Evolutionary conservation across 1,140 invertebrate genomes (phyloP).

Genomic region (Kradibia gibbosae): DNA sequence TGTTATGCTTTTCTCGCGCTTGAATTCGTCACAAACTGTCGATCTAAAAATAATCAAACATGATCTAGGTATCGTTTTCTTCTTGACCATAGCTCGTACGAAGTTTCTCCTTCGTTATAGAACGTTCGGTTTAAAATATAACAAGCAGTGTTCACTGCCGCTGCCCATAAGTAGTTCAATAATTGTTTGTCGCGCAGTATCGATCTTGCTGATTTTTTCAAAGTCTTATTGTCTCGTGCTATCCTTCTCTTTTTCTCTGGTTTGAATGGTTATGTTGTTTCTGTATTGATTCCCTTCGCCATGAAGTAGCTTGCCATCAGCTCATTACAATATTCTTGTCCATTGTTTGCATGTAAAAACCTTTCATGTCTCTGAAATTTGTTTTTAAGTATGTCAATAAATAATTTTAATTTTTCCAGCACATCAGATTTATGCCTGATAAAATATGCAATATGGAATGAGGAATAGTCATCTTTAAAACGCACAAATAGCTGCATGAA

Average conservation of each 20-base stretch:
- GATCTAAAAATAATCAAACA: constrained; percentile 62
- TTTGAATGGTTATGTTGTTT: constrained; percentile 45
- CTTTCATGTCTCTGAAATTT: constrained; percentile 55
- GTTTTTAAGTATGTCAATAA: constrained; percentile 55
- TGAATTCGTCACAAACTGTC: constrained; percentile 57
- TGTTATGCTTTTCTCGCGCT: too few species aligned
- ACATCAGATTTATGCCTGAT: constrained; percentile 15
- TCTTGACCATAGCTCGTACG: constrained; percentile 51
- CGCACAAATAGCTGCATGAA: too few species aligned
- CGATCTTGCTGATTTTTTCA: constrained; percentile 60
- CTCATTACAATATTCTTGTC: constrained; percentile 43
- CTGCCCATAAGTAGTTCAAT: constrained; percentile 63
- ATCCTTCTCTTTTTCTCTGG: constrained; percentile 51
- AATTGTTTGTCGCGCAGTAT: constrained; percentile 61
- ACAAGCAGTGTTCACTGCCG: constrained; percentile 64
- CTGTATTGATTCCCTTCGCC: constrained; percentile 41
- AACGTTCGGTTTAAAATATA: constrained; percentile 62
- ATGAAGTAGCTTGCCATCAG: constrained; percentile 41
- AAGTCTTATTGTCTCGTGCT: constrained; percentile 52
- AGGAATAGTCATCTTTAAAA: constrained; percentile 12
- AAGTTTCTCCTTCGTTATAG: not conserved
- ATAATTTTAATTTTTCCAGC: constrained; percentile 18
- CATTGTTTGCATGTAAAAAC: constrained; percentile 46
- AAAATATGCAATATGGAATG: not conserved
- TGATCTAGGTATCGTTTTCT: constrained; percentile 57